Evolutionary conservation across 2,888 invertebrate species (phyloP).

Genomic region (Monopis laevigella): DNA sequence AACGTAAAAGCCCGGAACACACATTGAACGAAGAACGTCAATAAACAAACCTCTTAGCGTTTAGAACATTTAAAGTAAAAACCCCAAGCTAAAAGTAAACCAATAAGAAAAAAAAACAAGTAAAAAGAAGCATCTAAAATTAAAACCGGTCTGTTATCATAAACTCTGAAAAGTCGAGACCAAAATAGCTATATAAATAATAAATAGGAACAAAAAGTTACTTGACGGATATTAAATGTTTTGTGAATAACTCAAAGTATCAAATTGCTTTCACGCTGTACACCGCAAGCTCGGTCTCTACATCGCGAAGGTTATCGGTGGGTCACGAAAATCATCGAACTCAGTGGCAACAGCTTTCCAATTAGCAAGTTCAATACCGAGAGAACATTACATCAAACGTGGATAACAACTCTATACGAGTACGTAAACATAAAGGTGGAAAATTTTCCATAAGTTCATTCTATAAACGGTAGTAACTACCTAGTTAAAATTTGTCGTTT

Average conservation of each 20-base stretch:
- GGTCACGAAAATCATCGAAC: constrained; percentile 20
- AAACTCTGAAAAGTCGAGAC: too few species aligned
- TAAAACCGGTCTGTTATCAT: not conserved
- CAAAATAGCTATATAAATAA: too few species aligned
- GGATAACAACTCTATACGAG: too few species aligned
- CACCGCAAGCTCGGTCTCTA: too few species aligned
- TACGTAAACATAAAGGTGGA: too few species aligned
- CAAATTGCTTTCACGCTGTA: too few species aligned
- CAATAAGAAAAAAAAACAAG: not conserved
- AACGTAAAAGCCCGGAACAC: not conserved
- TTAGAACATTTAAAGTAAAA: not conserved
- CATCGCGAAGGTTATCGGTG: constrained; percentile 21
- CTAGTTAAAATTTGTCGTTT: too few species aligned
- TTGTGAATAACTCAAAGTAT: too few species aligned
- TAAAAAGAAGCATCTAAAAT: not conserved
- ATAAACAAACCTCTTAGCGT: constrained; percentile 2
- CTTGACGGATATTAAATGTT: too few species aligned
- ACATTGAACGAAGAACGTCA: not conserved
- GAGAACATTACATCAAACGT: not conserved
- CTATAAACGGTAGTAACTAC: too few species aligned
- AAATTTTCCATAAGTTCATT: too few species aligned
- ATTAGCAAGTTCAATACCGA: constrained; percentile 6
- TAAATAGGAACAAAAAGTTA: too few species aligned
- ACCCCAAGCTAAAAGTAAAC: not conserved
- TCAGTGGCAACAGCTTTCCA: constrained; percentile 8